These are phyloP conservation scores for Notolepis coatsorum DNA, from an alignment of 2,797 vertebrate species.

Conservation along the genomic window DNA sequence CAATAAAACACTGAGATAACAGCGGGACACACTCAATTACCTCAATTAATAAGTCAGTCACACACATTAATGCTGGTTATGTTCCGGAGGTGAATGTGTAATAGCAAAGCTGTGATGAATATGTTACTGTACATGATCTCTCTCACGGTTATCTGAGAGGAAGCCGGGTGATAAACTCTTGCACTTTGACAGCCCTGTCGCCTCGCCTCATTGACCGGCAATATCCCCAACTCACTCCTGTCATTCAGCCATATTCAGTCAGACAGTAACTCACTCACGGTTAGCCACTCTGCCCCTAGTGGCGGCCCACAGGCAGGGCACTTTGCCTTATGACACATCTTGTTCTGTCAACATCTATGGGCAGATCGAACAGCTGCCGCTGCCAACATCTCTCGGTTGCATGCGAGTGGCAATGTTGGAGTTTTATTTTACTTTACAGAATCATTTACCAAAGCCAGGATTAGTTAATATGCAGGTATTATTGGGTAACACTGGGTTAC, in stretches of 20 bases:
- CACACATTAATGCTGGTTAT: background rate
- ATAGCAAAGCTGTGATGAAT: background rate
- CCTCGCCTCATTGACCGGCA: too few relatives aligned
- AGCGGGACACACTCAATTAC: background rate
- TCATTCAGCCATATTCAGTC: too few relatives aligned
- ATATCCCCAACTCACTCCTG: too few relatives aligned
- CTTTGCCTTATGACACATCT: too few relatives aligned
- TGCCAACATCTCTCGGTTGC: conserved; percentile 1
- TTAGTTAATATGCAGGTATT: background rate
- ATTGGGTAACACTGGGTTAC: background rate
- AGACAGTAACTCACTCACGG: too few relatives aligned
- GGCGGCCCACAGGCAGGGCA: too few relatives aligned
- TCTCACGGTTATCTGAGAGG: background rate
- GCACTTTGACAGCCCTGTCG: too few relatives aligned
- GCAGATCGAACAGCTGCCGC: background rate
- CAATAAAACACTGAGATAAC: conserved; percentile 33
- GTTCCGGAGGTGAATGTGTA: background rate
- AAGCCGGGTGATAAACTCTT: background rate
- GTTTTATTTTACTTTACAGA: too few relatives aligned
- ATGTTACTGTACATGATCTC: background rate
- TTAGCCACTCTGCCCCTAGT: too few relatives aligned
- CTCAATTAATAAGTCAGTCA: background rate
- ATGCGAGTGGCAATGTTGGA: background rate
- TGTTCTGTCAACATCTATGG: background rate
- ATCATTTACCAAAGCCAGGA: background rate